phyloP scores from a whole-genome alignment of 2,113 vertebrate species.

The Tragelaphus strepsiceros region DNA sequence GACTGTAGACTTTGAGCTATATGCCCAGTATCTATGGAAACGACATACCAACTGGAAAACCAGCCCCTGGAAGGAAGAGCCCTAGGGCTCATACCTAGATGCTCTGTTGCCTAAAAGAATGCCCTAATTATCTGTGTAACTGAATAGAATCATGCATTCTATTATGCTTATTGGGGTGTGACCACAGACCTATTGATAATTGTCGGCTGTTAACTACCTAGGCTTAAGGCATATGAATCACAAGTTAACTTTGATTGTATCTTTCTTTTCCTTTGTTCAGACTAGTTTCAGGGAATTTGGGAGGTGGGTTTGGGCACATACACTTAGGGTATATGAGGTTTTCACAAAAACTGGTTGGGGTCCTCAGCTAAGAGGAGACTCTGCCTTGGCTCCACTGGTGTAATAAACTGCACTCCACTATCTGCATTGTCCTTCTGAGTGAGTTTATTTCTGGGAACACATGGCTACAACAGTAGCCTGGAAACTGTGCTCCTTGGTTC shows the following conservation, averaged over 20 bases:
- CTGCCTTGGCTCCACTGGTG: fast-evolving
- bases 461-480: not conserved
- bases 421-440: not conserved
- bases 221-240: not conserved
- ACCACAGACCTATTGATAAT: not conserved
- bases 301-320: not conserved
- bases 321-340: not conserved
- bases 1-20: not conserved
- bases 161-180: not conserved
- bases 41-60: not conserved
- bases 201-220: not conserved
- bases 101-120: not conserved
- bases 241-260: not conserved
- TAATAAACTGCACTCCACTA: not conserved
- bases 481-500: not conserved
- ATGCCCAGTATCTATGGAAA: not conserved
- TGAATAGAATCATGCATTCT: not conserved
- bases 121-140: not conserved
- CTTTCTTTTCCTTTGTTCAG: not conserved
- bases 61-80: not conserved
- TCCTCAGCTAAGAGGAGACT: not conserved
- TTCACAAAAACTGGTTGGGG: not conserved
- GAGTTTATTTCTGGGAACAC: not conserved
- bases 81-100: not conserved
- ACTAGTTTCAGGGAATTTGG: not conserved